phyloP scores from a whole-genome alignment of 2,888 invertebrate genomes.

The Leptogaster cylindrica region DNA sequence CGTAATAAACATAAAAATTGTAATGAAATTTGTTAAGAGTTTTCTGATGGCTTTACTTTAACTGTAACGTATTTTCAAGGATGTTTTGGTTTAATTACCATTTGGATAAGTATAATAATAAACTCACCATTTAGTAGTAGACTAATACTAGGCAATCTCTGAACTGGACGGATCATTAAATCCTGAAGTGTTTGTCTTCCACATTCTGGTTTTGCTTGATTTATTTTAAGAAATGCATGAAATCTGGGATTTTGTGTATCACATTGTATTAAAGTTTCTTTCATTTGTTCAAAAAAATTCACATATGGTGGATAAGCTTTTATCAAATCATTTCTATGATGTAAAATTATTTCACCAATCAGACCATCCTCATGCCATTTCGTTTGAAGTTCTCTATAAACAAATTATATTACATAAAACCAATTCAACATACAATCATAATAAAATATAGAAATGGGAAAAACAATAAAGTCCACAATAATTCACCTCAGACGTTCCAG shows the following conservation, averaged over 20 bases:
- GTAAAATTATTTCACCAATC: constrained; percentile 87
- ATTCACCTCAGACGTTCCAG: constrained; percentile 64
- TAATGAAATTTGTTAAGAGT: too few species aligned
- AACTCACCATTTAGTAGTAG: constrained; percentile 86
- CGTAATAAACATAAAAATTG: constrained; percentile 26
- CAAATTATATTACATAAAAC: background rate
- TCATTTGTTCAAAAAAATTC: constrained; percentile 97
- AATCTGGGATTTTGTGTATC: constrained; percentile 93
- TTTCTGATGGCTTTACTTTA: too few species aligned
- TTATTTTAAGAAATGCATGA: constrained; percentile 97
- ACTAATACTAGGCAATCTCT: constrained; percentile 95
- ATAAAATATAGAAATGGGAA: too few species aligned
- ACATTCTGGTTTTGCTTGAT: constrained; percentile 93
- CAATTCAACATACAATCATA: too few species aligned
- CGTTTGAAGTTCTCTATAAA: constrained; percentile 54
- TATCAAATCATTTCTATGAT: constrained; percentile 84
- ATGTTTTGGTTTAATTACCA: too few species aligned
- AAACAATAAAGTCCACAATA: background rate
- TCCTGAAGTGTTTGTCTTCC: constrained; percentile 95
- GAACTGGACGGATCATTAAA: constrained; percentile 95
- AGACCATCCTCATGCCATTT: constrained; percentile 88
- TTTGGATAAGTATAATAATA: too few species aligned
- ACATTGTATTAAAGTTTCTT: constrained; percentile 89
- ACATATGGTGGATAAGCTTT: constrained; percentile 98
- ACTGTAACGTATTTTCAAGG: too few species aligned